phyloP scores from a whole-genome alignment of 1,140 invertebrate genomes.

The Akabosia matsudoensis region DNA sequence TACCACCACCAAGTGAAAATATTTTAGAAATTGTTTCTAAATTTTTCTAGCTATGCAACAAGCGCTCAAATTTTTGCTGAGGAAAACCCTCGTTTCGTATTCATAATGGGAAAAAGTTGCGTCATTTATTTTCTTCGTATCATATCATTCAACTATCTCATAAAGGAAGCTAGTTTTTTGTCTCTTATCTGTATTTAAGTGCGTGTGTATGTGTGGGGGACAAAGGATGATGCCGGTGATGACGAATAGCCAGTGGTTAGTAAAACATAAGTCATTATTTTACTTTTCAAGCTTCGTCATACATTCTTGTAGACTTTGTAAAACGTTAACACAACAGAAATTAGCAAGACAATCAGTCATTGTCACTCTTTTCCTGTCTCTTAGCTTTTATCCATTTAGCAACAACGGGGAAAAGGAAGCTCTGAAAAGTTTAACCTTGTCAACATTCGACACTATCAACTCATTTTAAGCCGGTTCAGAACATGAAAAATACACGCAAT shows the following conservation, averaged over 20 bases:
- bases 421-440: background rate
- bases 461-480: too few relatives aligned
- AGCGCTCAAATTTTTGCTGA: too few relatives aligned
- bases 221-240: background rate
- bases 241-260: background rate
- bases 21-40: too few relatives aligned
- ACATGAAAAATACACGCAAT: too few relatives aligned
- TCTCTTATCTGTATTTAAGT: too few relatives aligned
- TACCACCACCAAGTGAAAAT: too few relatives aligned
- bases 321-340: background rate
- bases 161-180: too few relatives aligned
- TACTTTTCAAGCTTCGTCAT: background rate
- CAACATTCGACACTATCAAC: background rate
- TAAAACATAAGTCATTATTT: background rate
- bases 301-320: background rate
- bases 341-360: constrained; percentile 11
- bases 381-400: background rate
- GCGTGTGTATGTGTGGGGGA: background rate
- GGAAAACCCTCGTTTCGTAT: too few relatives aligned
- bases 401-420: background rate
- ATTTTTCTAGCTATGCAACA: too few relatives aligned
- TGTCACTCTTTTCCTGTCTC: background rate
- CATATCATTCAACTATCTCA: too few relatives aligned
- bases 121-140: too few relatives aligned
- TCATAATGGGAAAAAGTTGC: too few relatives aligned